These are phyloP conservation scores for Agrilus biguttatus DNA, from an alignment of 2,888 invertebrate species.

Conservation along the genomic window DNA sequence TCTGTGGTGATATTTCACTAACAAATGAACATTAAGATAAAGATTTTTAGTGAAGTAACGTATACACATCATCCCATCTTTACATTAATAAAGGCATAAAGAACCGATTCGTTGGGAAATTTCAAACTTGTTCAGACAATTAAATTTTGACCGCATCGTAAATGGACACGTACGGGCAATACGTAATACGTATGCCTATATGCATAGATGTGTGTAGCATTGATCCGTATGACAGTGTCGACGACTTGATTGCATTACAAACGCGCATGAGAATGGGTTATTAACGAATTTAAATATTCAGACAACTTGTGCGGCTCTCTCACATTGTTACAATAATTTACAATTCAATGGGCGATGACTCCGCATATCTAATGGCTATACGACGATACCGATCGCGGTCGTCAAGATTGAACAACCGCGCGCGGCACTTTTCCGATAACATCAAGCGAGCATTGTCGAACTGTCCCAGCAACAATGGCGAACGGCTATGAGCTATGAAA, in stretches of 20 bases:
- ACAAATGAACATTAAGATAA: too few species aligned
- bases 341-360: constrained; percentile 27
- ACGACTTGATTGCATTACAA: constrained; percentile 6
- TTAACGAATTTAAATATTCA: constrained; percentile 22
- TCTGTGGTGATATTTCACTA: too few species aligned
- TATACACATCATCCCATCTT: too few species aligned
- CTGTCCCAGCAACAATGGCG: too few species aligned
- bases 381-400: constrained; percentile 19
- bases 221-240: neutral
- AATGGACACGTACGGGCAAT: neutral
- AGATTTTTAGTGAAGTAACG: too few species aligned
- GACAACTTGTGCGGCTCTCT: constrained; percentile 19
- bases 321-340: constrained; percentile 24
- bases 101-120: too few species aligned
- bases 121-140: too few species aligned
- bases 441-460: too few species aligned
- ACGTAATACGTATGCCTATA: neutral
- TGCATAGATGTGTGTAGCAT: neutral
- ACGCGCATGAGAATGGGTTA: constrained; percentile 16
- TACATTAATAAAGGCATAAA: too few species aligned
- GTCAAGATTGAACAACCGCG: neutral
- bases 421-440: neutral
- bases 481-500: too few species aligned
- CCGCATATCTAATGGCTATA: constrained; percentile 22
- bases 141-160: too few species aligned